Evolutionary conservation across 2,797 vertebrate genomes (phyloP), one percentile per base, ranked within the genome.

Genomic region (Ptychadena robeensis): DNA sequence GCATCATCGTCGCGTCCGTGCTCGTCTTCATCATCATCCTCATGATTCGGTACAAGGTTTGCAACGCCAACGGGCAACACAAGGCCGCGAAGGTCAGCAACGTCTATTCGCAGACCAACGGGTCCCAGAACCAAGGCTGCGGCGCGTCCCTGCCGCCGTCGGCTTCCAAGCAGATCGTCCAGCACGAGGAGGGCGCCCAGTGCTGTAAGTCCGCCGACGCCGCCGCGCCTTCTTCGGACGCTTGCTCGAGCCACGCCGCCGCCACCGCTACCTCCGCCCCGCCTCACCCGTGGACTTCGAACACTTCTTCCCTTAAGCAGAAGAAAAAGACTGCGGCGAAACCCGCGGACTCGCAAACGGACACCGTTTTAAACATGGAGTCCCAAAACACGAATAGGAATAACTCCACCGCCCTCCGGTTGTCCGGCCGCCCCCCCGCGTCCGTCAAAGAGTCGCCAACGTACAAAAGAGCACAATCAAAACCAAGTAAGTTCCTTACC

Each of bases 11-110:
- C 82, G 96, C 98, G 5, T 99, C 97, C 0, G 97, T 99, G 87
- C 94, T 99, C 1, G 94, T 99, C 86, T 99, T 99, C 93, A 99
- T 99, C 92, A 96, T 99, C 88, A 99, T 99, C 90, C 95, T 99
- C 80, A 99, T 99, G 98, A 99, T 99, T 88, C 95, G 98, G 30
- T 99, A 99, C 91, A 99, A 97, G 90, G 97, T 98, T 87, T 99
- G 97, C 63, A 98, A 97, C 91, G 94, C 90, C 28, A 94, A 95
- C 0, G 95, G 94, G 22, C 93, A 94, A 0, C 92, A 91, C n/a
- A 98, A 98, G 89, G 96, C 94, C 2, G 92, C 96, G 44, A 89
- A 96, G 90, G 95, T 96, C 75, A 96, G 94, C 92, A 96, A 97
- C 2, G 95, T 98, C 70, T 97, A 98, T 93, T 98, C 97, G 0